Evolutionary conservation across 2,888 invertebrate species (phyloP), one percentile per base, ranked within the genome.

Genomic region (Latheticus oryzae): DNA sequence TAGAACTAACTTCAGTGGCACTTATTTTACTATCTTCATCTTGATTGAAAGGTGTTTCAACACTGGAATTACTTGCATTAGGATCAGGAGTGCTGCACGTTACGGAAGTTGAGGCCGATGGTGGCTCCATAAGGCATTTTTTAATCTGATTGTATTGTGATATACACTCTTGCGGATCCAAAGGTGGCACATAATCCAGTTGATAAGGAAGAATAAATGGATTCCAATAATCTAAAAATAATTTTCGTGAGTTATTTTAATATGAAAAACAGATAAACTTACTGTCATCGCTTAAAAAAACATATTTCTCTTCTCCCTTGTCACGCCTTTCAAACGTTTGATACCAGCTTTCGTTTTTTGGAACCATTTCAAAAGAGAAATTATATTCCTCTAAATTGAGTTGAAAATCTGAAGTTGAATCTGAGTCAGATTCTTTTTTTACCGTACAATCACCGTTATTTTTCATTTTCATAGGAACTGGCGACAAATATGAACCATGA

Each of bases 241-340:
- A 5, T 19, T 19, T 19, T 19, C 3, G 21, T 3, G 21, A 19
- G 21, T 19, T 19, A n/a, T n/a, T n/a, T n/a, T n/a, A n/a, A n/a
- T n/a, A n/a, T n/a, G n/a, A n/a, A n/a, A n/a, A n/a, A n/a, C n/a
- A n/a, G n/a, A n/a, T n/a, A 21, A 81, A 83, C 66, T 81, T 79
- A 62, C 84, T 82, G 50, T 77, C 72, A 62, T 81, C 80, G 62
- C 79, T 80, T 58, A 86, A 82, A 73, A 84, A 85, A 64, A 81
- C 84, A 67, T 85, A 84, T 57, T 82, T 80, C 61, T 89, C 85
- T 61, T 86, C 84, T 8, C 88, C 87, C 38, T 84, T 83, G 71
- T 92, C 91, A 72, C 91, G 90, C 1, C 93, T 82, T 62, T 84
- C 83, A 72, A 91, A 93, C 1, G 91, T 88, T 61, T 87, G 84